phyloP scores from a whole-genome alignment of 2,797 vertebrate species.

The Cirrhinus molitorella region DNA sequence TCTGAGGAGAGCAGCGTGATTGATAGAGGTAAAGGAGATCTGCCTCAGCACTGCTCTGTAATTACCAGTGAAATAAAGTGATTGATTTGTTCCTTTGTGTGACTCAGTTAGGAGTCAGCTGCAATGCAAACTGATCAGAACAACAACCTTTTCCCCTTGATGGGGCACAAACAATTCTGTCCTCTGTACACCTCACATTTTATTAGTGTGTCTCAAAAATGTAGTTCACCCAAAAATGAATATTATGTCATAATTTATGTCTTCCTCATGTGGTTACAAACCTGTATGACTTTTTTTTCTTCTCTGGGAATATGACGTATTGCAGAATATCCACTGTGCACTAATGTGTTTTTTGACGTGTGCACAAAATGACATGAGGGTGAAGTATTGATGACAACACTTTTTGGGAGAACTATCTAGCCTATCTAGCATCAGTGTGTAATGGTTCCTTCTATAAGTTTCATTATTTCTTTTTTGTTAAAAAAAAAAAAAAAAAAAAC shows the following conservation, averaged over 20 bases:
- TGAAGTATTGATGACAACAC: background rate
- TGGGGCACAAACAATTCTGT: background rate
- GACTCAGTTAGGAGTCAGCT: conserved; percentile 23
- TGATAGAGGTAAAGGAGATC: background rate
- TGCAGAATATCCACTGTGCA: background rate
- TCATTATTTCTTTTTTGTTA: background rate
- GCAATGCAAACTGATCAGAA: background rate
- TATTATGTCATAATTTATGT: background rate
- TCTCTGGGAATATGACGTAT: background rate
- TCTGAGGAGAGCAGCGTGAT: background rate
- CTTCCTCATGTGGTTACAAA: background rate
- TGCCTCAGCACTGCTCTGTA: conserved; percentile 2
- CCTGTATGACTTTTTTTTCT: background rate
- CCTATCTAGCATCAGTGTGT: background rate
- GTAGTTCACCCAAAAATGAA: background rate
- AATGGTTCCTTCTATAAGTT: background rate
- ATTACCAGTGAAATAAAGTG: background rate
- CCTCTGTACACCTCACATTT: background rate
- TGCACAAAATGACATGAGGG: background rate
- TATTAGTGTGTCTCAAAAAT: background rate
- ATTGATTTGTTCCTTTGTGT: background rate
- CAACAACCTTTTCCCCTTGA: background rate
- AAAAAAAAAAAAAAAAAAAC: background rate
- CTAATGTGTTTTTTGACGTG: background rate
- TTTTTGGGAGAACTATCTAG: background rate